Base-by-base conservation (phyloP, 2,113 vertebrate species). In the Empidonax traillii region DNA sequence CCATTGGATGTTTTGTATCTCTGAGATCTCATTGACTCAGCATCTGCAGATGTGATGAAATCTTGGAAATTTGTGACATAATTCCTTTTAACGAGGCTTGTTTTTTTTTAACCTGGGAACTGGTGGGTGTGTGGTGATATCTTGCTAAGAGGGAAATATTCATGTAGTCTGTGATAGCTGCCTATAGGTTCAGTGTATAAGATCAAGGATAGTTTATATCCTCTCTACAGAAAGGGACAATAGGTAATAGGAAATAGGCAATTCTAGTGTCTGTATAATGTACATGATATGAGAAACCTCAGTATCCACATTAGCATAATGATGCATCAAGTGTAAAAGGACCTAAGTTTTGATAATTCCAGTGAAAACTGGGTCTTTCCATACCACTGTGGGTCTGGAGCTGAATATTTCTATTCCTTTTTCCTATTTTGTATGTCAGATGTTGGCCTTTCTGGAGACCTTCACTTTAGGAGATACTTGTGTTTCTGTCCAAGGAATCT, bases 101-200 rank as follows among this genome's bases (percentile, higher is more conserved):
- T 68, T 55, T 43, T 65, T 47, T 71, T 90, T 77, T 16, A 41
- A 14, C 17, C 10, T 44, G 5, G 46, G 39, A 79, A 41, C 23
- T 9, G 4, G 10, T 66, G 28, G 14, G 12, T 58, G 12, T 5
- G 1, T 47, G 24, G 20, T 4, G 1, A 3, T 83, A 8, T 63
- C 35, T 61, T 75, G 33, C 31, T 85, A 14, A 63, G 59, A 51
- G 33, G n/a, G 27, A 87, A 75, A 31, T 71, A 39, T 2, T 91
- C 3, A 7, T 24, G 4, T 56, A 58, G 20, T 62, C 62, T 58
- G 4, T 71, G 31, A 24, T 62, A 53, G n/a, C 37, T 66, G 17
- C 67, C 35, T 62, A 63, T 41, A 24, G 6, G 4, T 75, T 79
- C 43, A 55, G 0, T 67, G 66, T 37, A 7, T 41, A 72, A n/a